Evolutionary conservation across 2,888 invertebrate species (phyloP).

Genomic region (Ischnura elegans): DNA sequence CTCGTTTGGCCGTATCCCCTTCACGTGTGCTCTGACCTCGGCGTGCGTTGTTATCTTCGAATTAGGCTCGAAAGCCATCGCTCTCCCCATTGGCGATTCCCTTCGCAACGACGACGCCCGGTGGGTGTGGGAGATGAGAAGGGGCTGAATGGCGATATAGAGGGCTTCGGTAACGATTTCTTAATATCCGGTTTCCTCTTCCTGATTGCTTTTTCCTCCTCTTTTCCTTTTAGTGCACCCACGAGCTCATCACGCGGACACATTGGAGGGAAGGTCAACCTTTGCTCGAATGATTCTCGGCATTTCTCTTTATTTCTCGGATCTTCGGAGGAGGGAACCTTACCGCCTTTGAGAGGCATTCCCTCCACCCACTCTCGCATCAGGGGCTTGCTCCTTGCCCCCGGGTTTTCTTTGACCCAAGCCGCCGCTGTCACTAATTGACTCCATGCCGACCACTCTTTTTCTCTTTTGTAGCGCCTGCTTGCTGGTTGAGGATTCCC

Average conservation of each 20-base stretch:
- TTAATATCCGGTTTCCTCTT: slow-evolving; percentile 66
- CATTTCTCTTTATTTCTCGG: not conserved
- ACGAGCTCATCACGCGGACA: not conserved
- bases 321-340: not conserved
- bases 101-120: slow-evolving; percentile 28
- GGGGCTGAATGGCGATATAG: not conserved
- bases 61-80: slow-evolving; percentile 44
- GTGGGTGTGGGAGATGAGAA: not conserved
- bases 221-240: not conserved
- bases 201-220: slow-evolving; percentile 51
- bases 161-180: slow-evolving; percentile 55
- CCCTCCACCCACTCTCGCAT: not conserved
- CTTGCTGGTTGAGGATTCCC: not conserved
- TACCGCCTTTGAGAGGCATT: not conserved
- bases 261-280: not conserved
- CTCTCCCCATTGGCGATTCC: slow-evolving; percentile 65
- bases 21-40: not conserved
- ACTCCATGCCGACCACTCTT: not conserved
- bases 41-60: slow-evolving; percentile 61
- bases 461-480: not conserved
- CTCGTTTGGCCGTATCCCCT: not conserved
- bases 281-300: not conserved
- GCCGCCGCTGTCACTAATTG: slow-evolving; percentile 24
- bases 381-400: not conserved
- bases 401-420: not conserved